phyloP scores from a whole-genome alignment of 2,797 vertebrate species.

The Bovichtus diacanthus region DNA sequence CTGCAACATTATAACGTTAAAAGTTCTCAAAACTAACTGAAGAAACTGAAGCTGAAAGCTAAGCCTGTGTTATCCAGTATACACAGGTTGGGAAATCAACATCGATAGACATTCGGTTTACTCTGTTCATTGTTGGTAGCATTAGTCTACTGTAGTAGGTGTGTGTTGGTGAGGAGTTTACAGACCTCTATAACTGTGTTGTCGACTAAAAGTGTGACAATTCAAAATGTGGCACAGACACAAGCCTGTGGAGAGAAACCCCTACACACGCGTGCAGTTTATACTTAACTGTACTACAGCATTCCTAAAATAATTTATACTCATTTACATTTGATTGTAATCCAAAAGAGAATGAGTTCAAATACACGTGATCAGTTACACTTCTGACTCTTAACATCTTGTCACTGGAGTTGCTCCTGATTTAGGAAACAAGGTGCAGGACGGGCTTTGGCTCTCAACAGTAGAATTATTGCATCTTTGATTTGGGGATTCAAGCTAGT shows the following conservation, averaged over 20 bases:
- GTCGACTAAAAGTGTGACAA: constrained; percentile 17
- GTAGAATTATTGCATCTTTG: constrained; percentile 23
- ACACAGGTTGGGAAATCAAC: constrained; percentile 9
- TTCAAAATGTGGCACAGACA: constrained; percentile 40
- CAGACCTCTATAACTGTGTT: constrained; percentile 14
- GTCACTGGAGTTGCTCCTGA: constrained; percentile 8
- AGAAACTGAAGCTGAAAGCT: background rate
- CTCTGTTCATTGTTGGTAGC: constrained; percentile 7
- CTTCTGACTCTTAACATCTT: background rate
- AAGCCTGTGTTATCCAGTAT: background rate
- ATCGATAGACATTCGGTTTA: background rate
- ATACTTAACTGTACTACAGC: constrained; percentile 10
- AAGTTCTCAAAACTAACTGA: background rate
- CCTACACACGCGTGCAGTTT: background rate
- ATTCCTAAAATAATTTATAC: constrained; percentile 17
- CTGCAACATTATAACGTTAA: constrained; percentile 42
- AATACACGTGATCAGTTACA: constrained; percentile 12
- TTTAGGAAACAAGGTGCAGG: constrained; percentile 48
- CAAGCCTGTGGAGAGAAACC: constrained; percentile 22
- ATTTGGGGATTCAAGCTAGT: constrained; percentile 19
- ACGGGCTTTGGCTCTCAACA: constrained; percentile 27
- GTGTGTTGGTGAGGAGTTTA: constrained; percentile 1
- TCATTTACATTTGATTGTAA: constrained; percentile 54
- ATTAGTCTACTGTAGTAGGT: constrained; percentile 13
- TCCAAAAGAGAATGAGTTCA: constrained; percentile 21